A percentile compares a stretch with the other conserved stretches of the same genome.
Evolutionary conservation across 2,113 vertebrate genomes (phyloP).

Genomic region (Ammodytes marinus): DNA sequence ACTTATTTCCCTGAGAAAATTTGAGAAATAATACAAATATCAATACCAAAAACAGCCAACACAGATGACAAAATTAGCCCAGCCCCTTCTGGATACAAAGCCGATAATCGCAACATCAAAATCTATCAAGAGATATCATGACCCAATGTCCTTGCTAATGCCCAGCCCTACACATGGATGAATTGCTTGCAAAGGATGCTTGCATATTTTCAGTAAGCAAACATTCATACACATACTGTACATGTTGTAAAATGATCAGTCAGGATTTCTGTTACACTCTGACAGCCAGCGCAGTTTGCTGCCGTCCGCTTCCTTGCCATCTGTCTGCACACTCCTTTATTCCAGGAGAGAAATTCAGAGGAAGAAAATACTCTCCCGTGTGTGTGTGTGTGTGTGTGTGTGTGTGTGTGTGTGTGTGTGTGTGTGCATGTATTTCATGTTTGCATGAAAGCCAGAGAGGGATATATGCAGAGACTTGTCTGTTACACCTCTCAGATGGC

Average conservation of each 20-base stretch:
- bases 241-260: neutral
- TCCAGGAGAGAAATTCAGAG: neutral
- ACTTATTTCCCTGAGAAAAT: neutral
- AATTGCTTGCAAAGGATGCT: no score
- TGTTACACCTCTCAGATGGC: conserved; percentile 56
- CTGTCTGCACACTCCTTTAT: conserved; percentile 1
- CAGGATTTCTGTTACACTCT: neutral
- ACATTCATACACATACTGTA: neutral
- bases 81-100: no score
- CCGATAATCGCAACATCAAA: no score
- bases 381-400: neutral
- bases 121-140: no score
- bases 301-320: neutral
- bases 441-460: conserved; percentile 24
- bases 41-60: no score
- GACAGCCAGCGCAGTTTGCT: neutral
- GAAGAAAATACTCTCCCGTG: neutral
- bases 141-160: no score
- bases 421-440: neutral
- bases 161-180: no score
- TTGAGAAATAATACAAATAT: neutral
- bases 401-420: neutral
- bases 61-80: no score
- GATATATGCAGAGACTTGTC: conserved; percentile 67
- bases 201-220: neutral